Evolutionary conservation across 2,113 vertebrate species (phyloP), one percentile per base, ranked within the genome.

Genomic region (Xyrauchen texanus): DNA sequence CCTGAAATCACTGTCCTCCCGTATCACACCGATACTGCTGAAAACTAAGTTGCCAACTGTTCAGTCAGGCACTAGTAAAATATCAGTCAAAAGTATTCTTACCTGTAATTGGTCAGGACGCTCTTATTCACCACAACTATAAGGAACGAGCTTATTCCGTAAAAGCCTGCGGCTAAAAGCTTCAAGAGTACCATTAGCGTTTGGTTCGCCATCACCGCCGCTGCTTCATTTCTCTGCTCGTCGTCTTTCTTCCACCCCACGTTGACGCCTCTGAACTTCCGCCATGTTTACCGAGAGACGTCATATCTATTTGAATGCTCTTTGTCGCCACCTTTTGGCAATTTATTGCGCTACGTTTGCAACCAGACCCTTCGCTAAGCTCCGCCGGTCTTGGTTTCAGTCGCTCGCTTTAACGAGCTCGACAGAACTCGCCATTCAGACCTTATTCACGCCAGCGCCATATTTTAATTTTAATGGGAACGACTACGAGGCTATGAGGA

Each of bases 71-170:
- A 12, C 60, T 51, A 34, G 21, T 7, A 53, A 11, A 65, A 15
- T n/a, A n/a, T 34, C 21, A 34, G 21, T 34, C 21, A 34, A 34
- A 71, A 57, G 4, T 81, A 34, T 2, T 62, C 86, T 88, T 92
- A 96, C 96, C 96, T 93, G 92, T 95, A 96, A 85, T 89, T 93
- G 34, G 94, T 97, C 74, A 97, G 94, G 77, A 98, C 94, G 79
- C 94, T 96, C 85, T 98, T 98, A 88, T 97, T 98, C 77, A 98
- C 93, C 73, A 98, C 93, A 67, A 98, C 94, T 91, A 96, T 95
- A 42, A 97, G 69, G 82, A 97, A 96, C 70, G 96, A 98, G 87
- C 95, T 96, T 55, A 95, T 11, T 9, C 95, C 96, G 87, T 98
- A 97, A 77, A 96, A 95, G 0, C 73, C 95, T 8, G 96, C 96